phyloP scores from a whole-genome alignment of 2,113 vertebrate genomes.

The Thinocorus orbignyianus region DNA sequence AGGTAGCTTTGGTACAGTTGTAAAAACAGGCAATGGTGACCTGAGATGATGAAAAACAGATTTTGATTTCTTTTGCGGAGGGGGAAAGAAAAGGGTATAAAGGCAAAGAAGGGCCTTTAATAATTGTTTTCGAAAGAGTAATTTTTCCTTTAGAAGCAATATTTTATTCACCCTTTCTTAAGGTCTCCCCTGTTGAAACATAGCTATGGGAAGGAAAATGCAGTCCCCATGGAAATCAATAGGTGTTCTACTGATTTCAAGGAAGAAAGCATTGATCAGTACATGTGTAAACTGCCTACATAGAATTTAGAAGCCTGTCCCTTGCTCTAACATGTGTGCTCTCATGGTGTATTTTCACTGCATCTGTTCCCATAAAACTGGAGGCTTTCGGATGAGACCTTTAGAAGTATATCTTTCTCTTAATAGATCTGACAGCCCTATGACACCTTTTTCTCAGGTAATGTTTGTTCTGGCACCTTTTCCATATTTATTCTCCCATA shows the following conservation, averaged over 20 bases:
- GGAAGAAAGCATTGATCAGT: not conserved
- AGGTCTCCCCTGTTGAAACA: not conserved
- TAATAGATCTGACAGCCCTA: not conserved
- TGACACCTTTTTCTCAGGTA: not conserved
- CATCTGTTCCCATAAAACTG: not conserved
- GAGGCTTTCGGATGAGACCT: not conserved
- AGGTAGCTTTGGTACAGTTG: not conserved
- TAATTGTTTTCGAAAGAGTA: not conserved
- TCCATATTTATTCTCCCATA: not conserved
- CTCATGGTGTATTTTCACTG: not conserved
- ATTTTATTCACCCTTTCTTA: not conserved
- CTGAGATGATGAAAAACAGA: not conserved
- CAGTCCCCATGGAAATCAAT: not conserved
- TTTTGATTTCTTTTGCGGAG: not conserved
- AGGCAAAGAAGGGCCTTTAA: not conserved
- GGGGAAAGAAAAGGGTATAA: not conserved
- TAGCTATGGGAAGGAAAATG: not conserved
- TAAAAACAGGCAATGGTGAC: not conserved
- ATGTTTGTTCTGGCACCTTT: not conserved
- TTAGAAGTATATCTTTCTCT: not conserved
- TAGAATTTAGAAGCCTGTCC: not conserved
- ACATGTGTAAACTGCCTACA: not conserved
- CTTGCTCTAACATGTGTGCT: not conserved
- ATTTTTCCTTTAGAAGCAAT: not conserved
- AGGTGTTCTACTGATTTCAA: not conserved